A percentile compares a stretch with the other conserved stretches of the same genome.
Evolutionary conservation across 2,797 vertebrate genomes (phyloP).

Genomic region (Dendrocincla fuliginosa): DNA sequence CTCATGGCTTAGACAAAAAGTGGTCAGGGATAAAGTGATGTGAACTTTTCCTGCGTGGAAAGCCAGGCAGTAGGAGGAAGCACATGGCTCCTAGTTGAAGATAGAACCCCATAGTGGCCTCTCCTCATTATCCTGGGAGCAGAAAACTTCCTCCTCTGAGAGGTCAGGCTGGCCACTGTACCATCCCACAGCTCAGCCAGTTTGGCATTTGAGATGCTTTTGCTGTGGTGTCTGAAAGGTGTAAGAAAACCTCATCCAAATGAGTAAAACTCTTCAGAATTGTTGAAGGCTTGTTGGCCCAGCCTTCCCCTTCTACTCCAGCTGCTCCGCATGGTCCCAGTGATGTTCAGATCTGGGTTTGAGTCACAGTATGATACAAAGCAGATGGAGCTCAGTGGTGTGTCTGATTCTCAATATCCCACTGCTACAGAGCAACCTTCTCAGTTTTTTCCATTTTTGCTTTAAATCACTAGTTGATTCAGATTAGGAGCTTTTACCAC

Average conservation of each 20-base stretch:
- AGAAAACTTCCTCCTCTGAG: not conserved
- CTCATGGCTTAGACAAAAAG: not conserved
- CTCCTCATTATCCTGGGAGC: not conserved
- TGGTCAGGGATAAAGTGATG: not conserved
- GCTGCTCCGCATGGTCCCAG: fast-evolving
- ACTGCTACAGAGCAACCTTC: not conserved
- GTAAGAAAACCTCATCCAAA: not conserved
- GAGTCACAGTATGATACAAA: not conserved
- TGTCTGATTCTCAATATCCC: not conserved
- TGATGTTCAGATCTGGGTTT: not conserved
- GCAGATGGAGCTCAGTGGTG: not conserved
- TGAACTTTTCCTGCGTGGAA: not conserved
- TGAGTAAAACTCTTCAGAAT: not conserved
- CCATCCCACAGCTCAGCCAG: not conserved
- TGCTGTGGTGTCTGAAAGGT: not conserved
- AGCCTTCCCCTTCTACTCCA: not conserved
- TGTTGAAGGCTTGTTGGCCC: not conserved
- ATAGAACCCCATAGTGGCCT: not conserved
- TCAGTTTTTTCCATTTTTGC: not conserved
- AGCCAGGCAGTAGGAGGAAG: not conserved
- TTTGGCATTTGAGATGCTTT: fast-evolving
- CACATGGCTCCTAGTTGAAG: not conserved
- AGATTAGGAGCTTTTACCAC: not conserved
- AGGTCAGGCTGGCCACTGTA: not conserved
- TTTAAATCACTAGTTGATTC: not conserved